A percentile compares a stretch with the other conserved stretches of the same genome.
phyloP scores from a whole-genome alignment of 2,113 vertebrate genomes.

The Eretmodus cyanostictus region DNA sequence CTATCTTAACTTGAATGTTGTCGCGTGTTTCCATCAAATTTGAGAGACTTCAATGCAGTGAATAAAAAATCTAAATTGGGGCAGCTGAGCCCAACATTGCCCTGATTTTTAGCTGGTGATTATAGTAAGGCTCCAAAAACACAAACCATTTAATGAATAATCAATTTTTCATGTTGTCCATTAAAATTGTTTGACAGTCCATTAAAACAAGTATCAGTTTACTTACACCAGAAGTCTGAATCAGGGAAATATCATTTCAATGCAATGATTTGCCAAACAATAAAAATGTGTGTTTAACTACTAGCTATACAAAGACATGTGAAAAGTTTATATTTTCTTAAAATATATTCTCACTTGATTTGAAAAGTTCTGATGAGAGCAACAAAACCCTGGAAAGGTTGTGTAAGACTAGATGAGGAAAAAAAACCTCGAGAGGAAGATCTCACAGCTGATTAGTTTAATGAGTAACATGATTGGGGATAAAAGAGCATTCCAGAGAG shows the following conservation, averaged over 20 bases:
- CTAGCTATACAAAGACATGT: neutral
- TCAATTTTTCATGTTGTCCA: neutral
- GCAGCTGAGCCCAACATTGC: neutral
- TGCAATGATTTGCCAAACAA: neutral
- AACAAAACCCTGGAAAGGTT: neutral
- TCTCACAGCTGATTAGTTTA: neutral
- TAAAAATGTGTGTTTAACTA: accelerated
- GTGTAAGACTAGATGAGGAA: neutral
- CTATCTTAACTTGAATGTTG: neutral
- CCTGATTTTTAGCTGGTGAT: neutral
- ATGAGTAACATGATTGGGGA: neutral
- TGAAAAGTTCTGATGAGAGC: neutral
- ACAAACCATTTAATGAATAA: neutral
- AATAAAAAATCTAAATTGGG: neutral
- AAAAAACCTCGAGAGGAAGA: neutral
- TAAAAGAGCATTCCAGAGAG: neutral
- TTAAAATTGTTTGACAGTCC: neutral
- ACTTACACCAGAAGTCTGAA: neutral
- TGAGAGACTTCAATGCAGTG: neutral
- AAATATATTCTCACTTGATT: neutral
- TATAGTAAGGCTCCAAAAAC: neutral
- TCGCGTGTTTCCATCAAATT: neutral
- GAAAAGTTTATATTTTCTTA: neutral
- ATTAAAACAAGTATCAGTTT: neutral
- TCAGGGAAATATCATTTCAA: neutral